Evolutionary conservation across 2,797 vertebrate genomes (phyloP).

Genomic region (Gymnoscopelus braueri): DNA sequence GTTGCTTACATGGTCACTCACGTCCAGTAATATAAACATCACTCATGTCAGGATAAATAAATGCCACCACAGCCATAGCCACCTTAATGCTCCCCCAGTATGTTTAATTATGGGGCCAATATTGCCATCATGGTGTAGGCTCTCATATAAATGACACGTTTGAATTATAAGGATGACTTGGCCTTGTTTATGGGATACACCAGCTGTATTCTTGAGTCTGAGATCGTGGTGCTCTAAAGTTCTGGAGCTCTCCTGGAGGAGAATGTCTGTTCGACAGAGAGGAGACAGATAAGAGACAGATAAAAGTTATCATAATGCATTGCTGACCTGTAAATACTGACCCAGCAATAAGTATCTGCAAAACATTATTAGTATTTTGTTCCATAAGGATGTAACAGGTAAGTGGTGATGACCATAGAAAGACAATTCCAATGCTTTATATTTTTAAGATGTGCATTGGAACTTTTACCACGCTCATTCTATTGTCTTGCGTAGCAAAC

Average conservation of each 20-base stretch:
- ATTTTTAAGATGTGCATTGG: no score
- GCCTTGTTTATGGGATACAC: conserved; percentile 46
- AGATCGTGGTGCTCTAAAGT: conserved; percentile 7
- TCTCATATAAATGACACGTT: conserved; percentile 43
- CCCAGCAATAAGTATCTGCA: no score
- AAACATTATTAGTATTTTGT: no score
- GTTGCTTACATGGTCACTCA: neutral
- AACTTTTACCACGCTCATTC: no score
- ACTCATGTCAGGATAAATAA: conserved; percentile 1
- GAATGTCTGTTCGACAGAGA: neutral
- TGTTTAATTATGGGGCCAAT: conserved; percentile 39
- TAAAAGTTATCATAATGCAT: no score
- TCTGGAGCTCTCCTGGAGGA: conserved; percentile 28
- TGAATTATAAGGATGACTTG: conserved; percentile 23
- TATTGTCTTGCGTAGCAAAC: no score
- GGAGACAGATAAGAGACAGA: no score
- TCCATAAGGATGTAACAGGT: no score
- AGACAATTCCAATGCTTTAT: no score
- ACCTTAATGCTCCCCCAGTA: conserved; percentile 16
- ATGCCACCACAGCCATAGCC: conserved; percentile 10
- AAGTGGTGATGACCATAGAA: no score
- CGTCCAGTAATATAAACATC: conserved; percentile 9
- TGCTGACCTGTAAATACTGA: no score
- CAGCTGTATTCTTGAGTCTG: conserved; percentile 48
- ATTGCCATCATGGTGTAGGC: conserved; percentile 30